Base-by-base conservation (phyloP, 2,888 invertebrate genomes). In the Tetragonisca angustula region DNA sequence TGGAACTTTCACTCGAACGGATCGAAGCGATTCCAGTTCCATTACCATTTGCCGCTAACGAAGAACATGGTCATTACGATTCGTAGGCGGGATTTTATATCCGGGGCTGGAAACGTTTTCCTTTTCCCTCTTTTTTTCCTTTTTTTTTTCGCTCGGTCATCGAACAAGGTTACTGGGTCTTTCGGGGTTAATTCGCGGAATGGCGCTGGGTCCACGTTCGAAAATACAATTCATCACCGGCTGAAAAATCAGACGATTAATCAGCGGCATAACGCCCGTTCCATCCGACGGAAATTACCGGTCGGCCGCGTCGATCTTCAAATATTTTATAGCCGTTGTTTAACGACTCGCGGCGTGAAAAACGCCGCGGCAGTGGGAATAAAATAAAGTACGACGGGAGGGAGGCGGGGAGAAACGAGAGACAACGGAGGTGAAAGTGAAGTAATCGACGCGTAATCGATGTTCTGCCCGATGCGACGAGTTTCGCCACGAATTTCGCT, bases 191-290 rank as follows among this genome's bases (percentile, higher is more conserved):
- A 64, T 64, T 59, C 61, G 32, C 32, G 56, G 81, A 64, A 79
- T 72, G 56, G 56, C 50, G 32, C 17, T 6, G 43, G 36, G 9
- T 9, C 19, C 27, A 17, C 11, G n/a, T n/a, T 56, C 56, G 50
- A 80, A 69, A 80, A 70, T 65, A 73, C 81, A 52, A 82, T 74
- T 82, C 81, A 74, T 80, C 69, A 69, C 27, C 54, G n/a, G 36
- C 15, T 50, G 64, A 80, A 74, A 69, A 80, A 80, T 82, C 81
- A 70, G 74, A 50, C 81, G 64, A 82, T 82, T 82, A 82, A 80
- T 82, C 81, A 74, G 56, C 69, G 74, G 24, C 73, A 56, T 56
- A 69, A 61, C 49, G 62, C 32, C 36, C 36, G 71, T 76, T 61
- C 27, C 69, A 56, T 49, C n/a, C 24, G 76, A 69, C 52, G 71